Conservation (phyloP, 2,888 invertebrate genomes). For the Acrocyrtus sp. region DNA sequence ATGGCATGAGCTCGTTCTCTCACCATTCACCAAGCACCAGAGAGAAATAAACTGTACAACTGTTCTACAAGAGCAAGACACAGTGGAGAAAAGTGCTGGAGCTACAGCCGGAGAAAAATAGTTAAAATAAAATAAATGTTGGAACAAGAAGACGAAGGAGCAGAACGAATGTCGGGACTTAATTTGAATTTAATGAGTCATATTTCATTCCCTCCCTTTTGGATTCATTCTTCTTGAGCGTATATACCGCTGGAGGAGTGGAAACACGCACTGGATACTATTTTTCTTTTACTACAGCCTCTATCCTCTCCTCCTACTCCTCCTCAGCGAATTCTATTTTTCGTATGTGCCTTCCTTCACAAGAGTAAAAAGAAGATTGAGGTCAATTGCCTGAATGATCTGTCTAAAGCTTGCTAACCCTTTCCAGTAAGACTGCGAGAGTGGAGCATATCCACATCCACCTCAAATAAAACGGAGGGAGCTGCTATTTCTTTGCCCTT, state of each 20-base stretch:
- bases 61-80: no score
- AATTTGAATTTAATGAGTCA: constrained; percentile 57
- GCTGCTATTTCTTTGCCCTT: no score
- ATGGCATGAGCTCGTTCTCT: no score
- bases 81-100: no score
- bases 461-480: not conserved
- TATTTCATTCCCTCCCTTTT: constrained; percentile 45
- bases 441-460: not conserved
- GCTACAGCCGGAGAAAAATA: no score
- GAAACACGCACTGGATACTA: not conserved
- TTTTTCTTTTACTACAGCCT: no score
- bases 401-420: constrained; percentile 29
- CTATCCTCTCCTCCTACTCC: not conserved
- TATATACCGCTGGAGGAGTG: not conserved
- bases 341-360: no score
- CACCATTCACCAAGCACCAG: no score
- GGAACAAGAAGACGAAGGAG: constrained; percentile 39
- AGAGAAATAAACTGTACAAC: no score
- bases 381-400: constrained; percentile 57
- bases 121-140: constrained; percentile 32
- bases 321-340: not conserved
- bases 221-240: not conserved
- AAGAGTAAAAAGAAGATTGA: constrained; percentile 46
- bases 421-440: not conserved
- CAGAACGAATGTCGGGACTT: constrained; percentile 49